Percentiles rank a stretch among this genome's conserved stretches.
Evolutionary conservation across 2,113 vertebrate genomes (phyloP).

Genomic region (Rhinopomastus cyanomelas): DNA sequence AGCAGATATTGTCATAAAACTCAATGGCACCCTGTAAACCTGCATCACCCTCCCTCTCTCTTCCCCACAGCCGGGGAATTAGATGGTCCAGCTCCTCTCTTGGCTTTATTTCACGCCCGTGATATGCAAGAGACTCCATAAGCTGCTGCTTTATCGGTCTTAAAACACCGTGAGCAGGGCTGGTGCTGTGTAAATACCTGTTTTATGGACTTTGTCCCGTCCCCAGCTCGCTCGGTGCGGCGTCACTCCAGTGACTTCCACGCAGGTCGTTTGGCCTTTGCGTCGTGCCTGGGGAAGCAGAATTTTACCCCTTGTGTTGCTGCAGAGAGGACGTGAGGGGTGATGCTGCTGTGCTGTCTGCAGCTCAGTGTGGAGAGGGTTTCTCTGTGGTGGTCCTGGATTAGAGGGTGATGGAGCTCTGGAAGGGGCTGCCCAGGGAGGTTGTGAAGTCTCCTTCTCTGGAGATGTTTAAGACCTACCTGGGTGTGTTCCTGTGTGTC

Average conservation of each 20-base stretch:
- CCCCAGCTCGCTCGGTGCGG: background rate
- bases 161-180: constrained; percentile 39
- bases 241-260: background rate
- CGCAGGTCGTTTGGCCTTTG: background rate
- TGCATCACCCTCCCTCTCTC: constrained; percentile 51
- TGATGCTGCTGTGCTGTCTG: fast-evolving
- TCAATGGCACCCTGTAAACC: constrained; percentile 70
- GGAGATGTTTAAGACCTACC: too few relatives aligned
- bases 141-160: constrained; percentile 57
- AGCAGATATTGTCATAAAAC: constrained; percentile 70
- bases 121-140: constrained; percentile 62
- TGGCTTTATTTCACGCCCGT: constrained; percentile 58
- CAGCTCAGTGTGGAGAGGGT: background rate
- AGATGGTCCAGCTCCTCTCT: constrained; percentile 40
- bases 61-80: constrained; percentile 47
- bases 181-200: constrained; percentile 32
- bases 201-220: constrained; percentile 58
- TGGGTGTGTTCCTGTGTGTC: too few relatives aligned
- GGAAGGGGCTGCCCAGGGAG: too few relatives aligned
- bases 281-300: background rate
- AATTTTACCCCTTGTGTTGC: background rate
- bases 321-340: background rate
- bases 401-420: too few relatives aligned
- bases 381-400: fast-evolving
- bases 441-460: too few relatives aligned